Percentiles rank a stretch among this genome's conserved stretches.
Conservation (phyloP, 2,797 vertebrate species). For the Pteronotus mesoamericanus region DNA sequence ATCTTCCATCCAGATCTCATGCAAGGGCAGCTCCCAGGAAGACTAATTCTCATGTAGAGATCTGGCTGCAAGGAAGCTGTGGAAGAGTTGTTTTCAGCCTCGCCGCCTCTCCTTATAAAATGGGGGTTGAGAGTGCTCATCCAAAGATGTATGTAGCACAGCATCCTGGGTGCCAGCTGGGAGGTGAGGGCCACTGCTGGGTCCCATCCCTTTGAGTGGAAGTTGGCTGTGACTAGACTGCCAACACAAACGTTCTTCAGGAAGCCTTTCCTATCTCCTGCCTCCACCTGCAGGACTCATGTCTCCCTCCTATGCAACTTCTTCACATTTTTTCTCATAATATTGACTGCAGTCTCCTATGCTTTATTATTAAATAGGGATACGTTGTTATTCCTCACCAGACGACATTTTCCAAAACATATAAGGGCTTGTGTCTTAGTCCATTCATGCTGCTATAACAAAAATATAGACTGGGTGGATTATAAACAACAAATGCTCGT, state of each 20-base stretch:
- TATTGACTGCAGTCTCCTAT: not conserved
- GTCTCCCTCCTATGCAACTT: not conserved
- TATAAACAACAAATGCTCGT: not conserved
- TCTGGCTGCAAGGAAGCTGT: not conserved
- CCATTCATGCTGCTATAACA: not conserved
- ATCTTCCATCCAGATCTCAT: not conserved
- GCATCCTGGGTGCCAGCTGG: not conserved
- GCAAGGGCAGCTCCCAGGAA: not conserved
- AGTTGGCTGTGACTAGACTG: rapidly evolving
- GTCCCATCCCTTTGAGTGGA: not conserved
- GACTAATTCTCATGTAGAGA: not conserved
- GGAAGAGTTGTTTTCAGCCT: not conserved
- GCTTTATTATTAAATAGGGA: not conserved
- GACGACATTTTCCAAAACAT: not conserved
- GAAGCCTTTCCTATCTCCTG: not conserved
- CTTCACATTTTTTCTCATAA: not conserved
- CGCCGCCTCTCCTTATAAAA: not conserved
- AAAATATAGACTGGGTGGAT: not conserved
- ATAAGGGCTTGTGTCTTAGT: not conserved
- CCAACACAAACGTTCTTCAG: not conserved
- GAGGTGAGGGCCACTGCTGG: not conserved
- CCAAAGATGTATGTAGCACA: too few species aligned
- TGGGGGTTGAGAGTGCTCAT: not conserved
- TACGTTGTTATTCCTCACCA: not conserved
- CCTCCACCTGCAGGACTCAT: not conserved